Evolutionary conservation across 37 sponge, comb jelly and placozoan genomes (phyloP).

Genomic region (Theonella swinhoei): DNA sequence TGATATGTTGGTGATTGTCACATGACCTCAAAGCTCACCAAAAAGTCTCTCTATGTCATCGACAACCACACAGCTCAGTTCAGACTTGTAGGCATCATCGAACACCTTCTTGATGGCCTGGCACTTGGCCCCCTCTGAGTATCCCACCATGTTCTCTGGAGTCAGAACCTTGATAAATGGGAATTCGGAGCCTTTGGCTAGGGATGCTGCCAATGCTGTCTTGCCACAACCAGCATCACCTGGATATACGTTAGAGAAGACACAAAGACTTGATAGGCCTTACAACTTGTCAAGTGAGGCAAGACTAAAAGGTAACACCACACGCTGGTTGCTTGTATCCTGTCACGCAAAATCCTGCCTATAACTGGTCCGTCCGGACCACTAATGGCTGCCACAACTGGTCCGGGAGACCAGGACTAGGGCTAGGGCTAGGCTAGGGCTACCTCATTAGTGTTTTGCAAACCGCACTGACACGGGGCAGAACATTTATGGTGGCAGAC

Average conservation of each 20-base stretch:
- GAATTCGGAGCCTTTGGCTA: conserved; percentile 79
- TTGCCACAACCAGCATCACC: conserved; percentile 83
- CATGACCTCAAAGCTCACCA: conserved; percentile 42
- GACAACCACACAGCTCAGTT: conserved; percentile 93
- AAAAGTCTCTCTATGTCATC: conserved; percentile 94
- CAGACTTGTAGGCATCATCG: conserved; percentile 98
- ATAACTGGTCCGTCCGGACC: no score
- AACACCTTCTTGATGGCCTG: conserved; percentile 94
- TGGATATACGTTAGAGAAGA: no score
- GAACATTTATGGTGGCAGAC: no score
- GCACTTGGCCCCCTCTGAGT: conserved; percentile 83
- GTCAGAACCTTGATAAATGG: conserved; percentile 78
- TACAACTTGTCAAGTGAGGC: neutral
- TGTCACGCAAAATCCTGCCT: no score
- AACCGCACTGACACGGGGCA: no score
- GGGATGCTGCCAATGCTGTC: conserved; percentile 93
- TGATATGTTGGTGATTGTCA: no score
- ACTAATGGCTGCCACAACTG: no score
- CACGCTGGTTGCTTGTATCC: no score
- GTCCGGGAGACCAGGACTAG: no score
- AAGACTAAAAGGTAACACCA: neutral
- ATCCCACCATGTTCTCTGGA: conserved; percentile 91
- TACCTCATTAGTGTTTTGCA: no score
- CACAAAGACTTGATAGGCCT: no score
- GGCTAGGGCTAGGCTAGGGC: no score